These are phyloP conservation scores for Xanthorhoe designata DNA, from an alignment of 2,888 invertebrate species.

Conservation along the genomic window DNA sequence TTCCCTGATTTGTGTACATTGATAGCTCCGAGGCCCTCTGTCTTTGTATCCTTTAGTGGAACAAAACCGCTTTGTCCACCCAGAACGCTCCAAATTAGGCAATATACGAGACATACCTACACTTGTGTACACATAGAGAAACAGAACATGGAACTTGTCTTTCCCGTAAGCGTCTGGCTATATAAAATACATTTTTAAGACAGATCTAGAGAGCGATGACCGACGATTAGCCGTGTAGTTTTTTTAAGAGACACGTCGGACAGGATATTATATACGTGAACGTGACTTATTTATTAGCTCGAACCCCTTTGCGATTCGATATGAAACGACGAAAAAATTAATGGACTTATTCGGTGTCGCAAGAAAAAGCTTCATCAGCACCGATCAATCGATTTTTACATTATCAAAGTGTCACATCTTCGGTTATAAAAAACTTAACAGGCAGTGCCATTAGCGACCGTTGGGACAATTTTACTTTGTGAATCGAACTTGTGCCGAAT, in stretches of 20 bases:
- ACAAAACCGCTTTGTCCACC: slow-evolving; percentile 41
- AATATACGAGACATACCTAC: slow-evolving; percentile 59
- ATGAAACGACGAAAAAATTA: slow-evolving; percentile 51
- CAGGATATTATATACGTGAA: slow-evolving; percentile 78
- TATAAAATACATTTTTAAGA: slow-evolving; percentile 59
- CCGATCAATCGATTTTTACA: slow-evolving; percentile 40
- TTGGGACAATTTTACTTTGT: slow-evolving; percentile 13
- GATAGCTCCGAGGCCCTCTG: slow-evolving; percentile 26
- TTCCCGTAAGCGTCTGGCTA: slow-evolving; percentile 62
- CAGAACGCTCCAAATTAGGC: slow-evolving; percentile 65
- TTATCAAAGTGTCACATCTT: slow-evolving; percentile 38
- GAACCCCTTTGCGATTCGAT: slow-evolving; percentile 38
- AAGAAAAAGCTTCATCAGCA: slow-evolving; percentile 40
- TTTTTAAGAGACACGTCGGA: slow-evolving; percentile 62
- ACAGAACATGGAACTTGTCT: slow-evolving; percentile 63
- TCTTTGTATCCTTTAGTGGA: slow-evolving; percentile 22
- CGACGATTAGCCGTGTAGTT: slow-evolving; percentile 72
- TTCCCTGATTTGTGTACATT: slow-evolving; percentile 52
- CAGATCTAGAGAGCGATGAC: slow-evolving; percentile 76
- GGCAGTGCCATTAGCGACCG: slow-evolving; percentile 25
- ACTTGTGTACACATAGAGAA: slow-evolving; percentile 71
- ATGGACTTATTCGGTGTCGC: slow-evolving; percentile 38
- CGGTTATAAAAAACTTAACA: slow-evolving; percentile 32
- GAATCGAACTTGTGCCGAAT: slow-evolving; percentile 14
- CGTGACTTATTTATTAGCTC: slow-evolving; percentile 73